Evolutionary conservation across 2,888 invertebrate species (phyloP).

Genomic region (Drosophila birchii): DNA sequence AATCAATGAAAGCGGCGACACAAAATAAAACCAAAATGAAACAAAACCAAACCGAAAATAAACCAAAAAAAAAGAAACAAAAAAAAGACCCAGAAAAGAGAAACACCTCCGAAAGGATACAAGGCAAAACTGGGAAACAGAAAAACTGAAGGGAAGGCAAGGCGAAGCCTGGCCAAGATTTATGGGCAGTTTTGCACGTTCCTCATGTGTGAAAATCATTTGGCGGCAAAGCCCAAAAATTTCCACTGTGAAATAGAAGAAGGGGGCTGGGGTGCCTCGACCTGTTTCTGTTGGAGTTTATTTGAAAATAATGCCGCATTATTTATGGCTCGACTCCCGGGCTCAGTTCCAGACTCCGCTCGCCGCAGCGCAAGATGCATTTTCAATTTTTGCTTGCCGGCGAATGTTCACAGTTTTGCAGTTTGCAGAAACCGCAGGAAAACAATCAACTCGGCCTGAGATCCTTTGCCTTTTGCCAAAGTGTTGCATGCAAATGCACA

Average conservation of each 20-base stretch:
- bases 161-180: conserved; percentile 59
- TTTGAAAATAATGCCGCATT: conserved; percentile 80
- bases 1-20: conserved; percentile 67
- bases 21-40: conserved; percentile 17
- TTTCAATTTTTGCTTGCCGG: conserved; percentile 60
- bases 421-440: conserved; percentile 69
- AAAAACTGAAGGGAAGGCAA: conserved; percentile 24
- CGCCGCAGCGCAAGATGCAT: conserved; percentile 51
- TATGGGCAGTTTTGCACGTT: conserved; percentile 78
- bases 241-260: conserved; percentile 1
- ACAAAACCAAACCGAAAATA: conserved; percentile 2
- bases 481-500: conserved; percentile 72
- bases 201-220: conserved; percentile 79
- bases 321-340: conserved; percentile 69
- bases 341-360: conserved; percentile 45
- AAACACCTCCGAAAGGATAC: conserved; percentile 31
- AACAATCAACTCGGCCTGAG: conserved; percentile 63
- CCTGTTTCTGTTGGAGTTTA: conserved; percentile 64
- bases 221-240: conserved; percentile 50
- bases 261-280: conserved; percentile 6
- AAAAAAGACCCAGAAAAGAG: conserved; percentile 33
- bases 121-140: conserved; percentile 11
- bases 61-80: conserved; percentile 33
- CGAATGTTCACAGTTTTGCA: conserved; percentile 57
- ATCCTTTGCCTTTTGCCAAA: conserved; percentile 15